Percentiles rank a stretch among this genome's conserved stretches.
These are phyloP conservation scores for Tachycineta bicolor DNA, from an alignment of 2,113 vertebrate species.

Conservation along the genomic window DNA sequence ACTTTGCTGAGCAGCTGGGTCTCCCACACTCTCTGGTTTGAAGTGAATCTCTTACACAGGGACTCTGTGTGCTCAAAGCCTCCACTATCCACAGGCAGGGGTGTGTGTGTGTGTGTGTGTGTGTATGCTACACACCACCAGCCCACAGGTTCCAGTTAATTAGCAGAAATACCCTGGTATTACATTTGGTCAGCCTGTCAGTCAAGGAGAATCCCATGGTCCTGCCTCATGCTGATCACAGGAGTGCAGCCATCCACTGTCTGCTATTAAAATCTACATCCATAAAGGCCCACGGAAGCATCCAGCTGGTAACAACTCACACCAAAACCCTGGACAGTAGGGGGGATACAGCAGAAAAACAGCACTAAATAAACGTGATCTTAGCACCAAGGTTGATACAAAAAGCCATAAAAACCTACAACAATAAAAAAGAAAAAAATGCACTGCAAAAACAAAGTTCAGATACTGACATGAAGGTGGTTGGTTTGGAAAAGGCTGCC, in stretches of 20 bases:
- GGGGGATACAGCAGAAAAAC: neutral
- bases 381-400: neutral
- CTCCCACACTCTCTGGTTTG: neutral
- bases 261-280: neutral
- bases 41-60: neutral
- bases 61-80: neutral
- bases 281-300: neutral
- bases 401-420: neutral
- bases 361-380: neutral
- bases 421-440: neutral
- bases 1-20: neutral
- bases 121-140: neutral
- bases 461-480: neutral
- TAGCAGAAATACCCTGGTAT: neutral
- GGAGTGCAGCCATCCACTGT: fast-evolving
- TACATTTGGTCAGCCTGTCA: neutral
- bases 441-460: neutral
- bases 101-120: neutral
- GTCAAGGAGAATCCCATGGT: neutral
- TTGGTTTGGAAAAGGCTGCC: neutral
- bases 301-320: neutral
- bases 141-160: neutral
- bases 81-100: neutral
- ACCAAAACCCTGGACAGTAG: neutral
- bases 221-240: neutral